Conservation (phyloP, 2,888 invertebrate species). For the Cerastoderma edule region DNA sequence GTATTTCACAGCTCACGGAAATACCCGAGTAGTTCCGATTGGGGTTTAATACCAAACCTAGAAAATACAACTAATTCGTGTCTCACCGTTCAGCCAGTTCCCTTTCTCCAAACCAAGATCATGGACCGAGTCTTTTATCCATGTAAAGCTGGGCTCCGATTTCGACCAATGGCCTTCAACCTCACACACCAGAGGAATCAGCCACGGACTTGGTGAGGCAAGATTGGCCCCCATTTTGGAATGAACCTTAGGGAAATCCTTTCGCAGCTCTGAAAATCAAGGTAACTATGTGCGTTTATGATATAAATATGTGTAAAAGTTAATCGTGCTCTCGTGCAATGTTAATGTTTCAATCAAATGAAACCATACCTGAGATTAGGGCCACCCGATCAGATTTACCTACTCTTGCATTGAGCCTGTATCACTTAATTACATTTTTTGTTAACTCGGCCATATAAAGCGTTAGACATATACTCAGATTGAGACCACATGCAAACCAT, state of each 20-base stretch:
- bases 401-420: too few species aligned
- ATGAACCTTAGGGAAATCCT: conserved; percentile 21
- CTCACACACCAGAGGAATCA: not conserved
- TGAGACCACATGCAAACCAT: too few species aligned
- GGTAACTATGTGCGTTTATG: too few species aligned
- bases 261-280: conserved; percentile 30
- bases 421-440: too few species aligned
- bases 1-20: not conserved
- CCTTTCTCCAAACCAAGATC: conserved; percentile 23
- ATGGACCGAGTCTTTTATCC: conserved; percentile 34
- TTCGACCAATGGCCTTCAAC: not conserved
- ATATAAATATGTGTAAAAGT: too few species aligned
- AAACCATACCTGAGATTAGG: too few species aligned
- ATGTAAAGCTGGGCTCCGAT: not conserved
- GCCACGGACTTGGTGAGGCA: not conserved
- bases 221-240: not conserved
- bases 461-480: too few species aligned
- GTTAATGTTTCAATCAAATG: too few species aligned
- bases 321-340: too few species aligned
- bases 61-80: not conserved
- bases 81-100: conserved; percentile 2
- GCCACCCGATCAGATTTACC: too few species aligned
- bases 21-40: not conserved
- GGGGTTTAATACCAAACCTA: not conserved
- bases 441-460: too few species aligned